Evolutionary conservation across 2,113 vertebrate genomes (phyloP), one percentile per base, ranked within the genome.

Genomic region (Shinisaurus crocodilurus): DNA sequence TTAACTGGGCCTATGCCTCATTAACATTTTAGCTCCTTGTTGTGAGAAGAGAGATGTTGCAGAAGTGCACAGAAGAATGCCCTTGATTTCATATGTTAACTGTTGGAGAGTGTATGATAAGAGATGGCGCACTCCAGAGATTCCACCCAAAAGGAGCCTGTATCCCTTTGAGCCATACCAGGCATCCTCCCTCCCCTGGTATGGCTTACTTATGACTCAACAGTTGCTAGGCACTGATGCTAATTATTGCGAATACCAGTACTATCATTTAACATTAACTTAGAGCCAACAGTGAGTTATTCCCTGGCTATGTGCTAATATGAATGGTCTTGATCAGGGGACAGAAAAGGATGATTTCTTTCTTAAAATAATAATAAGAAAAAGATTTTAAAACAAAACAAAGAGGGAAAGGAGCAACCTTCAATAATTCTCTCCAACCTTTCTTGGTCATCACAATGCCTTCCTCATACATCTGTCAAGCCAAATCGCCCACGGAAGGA

Each of bases 391-490:
- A 89, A 87, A 88, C 88, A 91, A 82, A 94, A 95, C 88, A 95
- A 92, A 94, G 90, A 93, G 92, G 29, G 72, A 91, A 37, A 16
- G 87, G 85, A 82, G 92, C 87, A 93, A 95, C 93, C 91, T 91
- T 23, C 0, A 79, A 65, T 95, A 88, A 95, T 95, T 92, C 95
- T 85, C 85, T 92, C 87, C 91, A 96, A 96, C 94, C 67, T 70
- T 93, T 95, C 95, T 93, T 96, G 15, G 95, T 96, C 95, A 95
- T 96, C 93, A 91, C 94, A 90, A 88, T 81, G 0, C 92, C 95
- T 83, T 91, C 90, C 93, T 96, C 95, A 91, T 95, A 95, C 90
- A 94, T 91, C 93, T 95, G 94, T 96, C 92, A 92, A 95, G 95
- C 86, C 94, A 93, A 96, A 95, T 91, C 86, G 91, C 94, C 76